Base-by-base conservation (phyloP, 2,797 vertebrate genomes). In the Lophotriccus pileatus region DNA sequence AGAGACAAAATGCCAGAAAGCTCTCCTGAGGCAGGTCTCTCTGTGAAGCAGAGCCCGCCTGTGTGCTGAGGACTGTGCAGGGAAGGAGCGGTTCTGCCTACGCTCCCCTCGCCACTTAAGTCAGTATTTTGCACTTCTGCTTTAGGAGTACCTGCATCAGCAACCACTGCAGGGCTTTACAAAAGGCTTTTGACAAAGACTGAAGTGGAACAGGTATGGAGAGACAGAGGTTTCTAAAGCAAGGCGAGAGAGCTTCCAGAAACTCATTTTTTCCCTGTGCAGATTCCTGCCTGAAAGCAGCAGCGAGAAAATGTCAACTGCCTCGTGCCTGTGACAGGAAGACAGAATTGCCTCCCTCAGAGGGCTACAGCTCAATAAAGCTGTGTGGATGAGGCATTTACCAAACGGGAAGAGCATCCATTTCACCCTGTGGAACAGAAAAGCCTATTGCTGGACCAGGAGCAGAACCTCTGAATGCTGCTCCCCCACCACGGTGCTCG, bases 401-500 rank as follows among this genome's bases (percentile, higher is more conserved):
- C 47, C 23, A 32, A 68, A 59, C 3, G 53, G 53, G 6, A 90
- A n/a, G 10, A 76, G 24, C 58, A 67, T 15, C 14, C 63, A 15
- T 44, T 66, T 63, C 58, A 58, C 28, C 25, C 67, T 7, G 7
- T 16, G 46, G 28, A 81, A 66, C 0, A 0, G 41, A 49, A 64
- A 66, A 66, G 18, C 18, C 24, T 81, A 16, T 15, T 44, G 34
- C 44, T 70, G 56, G 27, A 19, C 24, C 18, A 78, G n/a, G 64
- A 92, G 81, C 69, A 75, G 36, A 28, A 52, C 4, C 21, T 69
- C 67, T 15, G 28, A 44, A 3, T 8, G 24, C 28, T 63, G 32
- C 18, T 76, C 22, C 43, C 59, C 17, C 2, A 1, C 12, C 0
- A 0, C 2, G 21, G 1, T 63, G 59, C 32, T 60, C 3, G 1